These are phyloP conservation scores for Paramormyrops kingsleyae DNA, from an alignment of 2,113 vertebrate species.

Conservation along the genomic window DNA sequence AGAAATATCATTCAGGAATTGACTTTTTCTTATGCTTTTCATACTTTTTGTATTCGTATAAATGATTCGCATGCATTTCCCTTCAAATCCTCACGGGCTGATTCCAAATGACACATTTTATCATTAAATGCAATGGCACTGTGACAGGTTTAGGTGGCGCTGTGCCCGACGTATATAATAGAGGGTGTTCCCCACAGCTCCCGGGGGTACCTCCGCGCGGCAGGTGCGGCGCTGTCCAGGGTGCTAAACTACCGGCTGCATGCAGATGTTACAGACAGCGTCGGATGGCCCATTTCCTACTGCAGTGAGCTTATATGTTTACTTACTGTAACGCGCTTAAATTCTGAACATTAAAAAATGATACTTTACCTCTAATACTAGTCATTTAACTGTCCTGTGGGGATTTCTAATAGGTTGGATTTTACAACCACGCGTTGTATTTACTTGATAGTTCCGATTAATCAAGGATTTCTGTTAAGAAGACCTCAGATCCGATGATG, in stretches of 20 bases:
- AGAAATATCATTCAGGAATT: background rate
- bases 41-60: background rate
- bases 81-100: background rate
- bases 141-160: background rate
- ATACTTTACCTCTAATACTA: background rate
- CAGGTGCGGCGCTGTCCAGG: background rate
- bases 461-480: background rate
- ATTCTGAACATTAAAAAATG: background rate
- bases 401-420: background rate
- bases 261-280: background rate
- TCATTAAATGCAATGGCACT: background rate
- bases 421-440: background rate
- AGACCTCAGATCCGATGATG: background rate
- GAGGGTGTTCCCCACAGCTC: background rate
- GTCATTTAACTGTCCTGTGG: background rate
- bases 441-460: background rate
- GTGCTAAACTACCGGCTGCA: background rate
- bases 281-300: background rate
- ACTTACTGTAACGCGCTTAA: background rate
- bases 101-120: background rate
- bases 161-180: background rate
- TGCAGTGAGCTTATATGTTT: background rate
- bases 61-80: background rate
- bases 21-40: background rate
- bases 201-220: background rate